phyloP scores from a whole-genome alignment of 2,888 invertebrate species.

The Luffia ferchaultella region DNA sequence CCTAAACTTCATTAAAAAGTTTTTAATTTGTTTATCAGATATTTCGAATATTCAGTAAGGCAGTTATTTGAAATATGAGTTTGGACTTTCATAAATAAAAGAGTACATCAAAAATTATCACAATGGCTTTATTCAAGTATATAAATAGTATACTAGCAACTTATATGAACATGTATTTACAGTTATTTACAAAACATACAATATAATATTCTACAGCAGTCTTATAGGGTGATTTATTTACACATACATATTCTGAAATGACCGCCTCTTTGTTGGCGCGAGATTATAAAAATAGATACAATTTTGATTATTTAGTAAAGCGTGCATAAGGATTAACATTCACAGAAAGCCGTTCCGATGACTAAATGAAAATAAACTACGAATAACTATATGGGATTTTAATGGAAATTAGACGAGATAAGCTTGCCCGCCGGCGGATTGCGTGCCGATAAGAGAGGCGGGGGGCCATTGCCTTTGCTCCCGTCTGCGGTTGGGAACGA shows the following conservation, averaged over 20 bases:
- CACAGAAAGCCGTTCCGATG: conserved; percentile 5
- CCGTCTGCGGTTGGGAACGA: conserved; percentile 41
- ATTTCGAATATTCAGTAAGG: no score
- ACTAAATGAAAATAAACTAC: neutral
- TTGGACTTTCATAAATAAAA: no score
- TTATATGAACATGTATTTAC: conserved; percentile 62
- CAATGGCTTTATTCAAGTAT: conserved; percentile 67
- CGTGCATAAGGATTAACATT: conserved; percentile 40
- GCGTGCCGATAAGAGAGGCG: conserved; percentile 49
- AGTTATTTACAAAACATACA: conserved; percentile 54
- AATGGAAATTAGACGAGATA: conserved; percentile 59
- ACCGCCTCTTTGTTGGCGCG: conserved; percentile 49
- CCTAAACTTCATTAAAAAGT: no score
- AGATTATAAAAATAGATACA: conserved; percentile 57
- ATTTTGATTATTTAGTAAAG: conserved; percentile 63
- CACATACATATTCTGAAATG: conserved; percentile 47
- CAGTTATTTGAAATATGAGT: no score
- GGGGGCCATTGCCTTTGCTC: conserved; percentile 57
- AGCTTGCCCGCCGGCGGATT: conserved; percentile 49
- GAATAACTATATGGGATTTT: conserved; percentile 23
- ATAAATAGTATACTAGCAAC: conserved; percentile 66
- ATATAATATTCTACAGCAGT: conserved; percentile 54
- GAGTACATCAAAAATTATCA: conserved; percentile 67
- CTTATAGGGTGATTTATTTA: conserved; percentile 62
- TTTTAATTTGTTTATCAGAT: no score